Conservation (phyloP, 2,113 vertebrate genomes). For the Anhinga anhinga region DNA sequence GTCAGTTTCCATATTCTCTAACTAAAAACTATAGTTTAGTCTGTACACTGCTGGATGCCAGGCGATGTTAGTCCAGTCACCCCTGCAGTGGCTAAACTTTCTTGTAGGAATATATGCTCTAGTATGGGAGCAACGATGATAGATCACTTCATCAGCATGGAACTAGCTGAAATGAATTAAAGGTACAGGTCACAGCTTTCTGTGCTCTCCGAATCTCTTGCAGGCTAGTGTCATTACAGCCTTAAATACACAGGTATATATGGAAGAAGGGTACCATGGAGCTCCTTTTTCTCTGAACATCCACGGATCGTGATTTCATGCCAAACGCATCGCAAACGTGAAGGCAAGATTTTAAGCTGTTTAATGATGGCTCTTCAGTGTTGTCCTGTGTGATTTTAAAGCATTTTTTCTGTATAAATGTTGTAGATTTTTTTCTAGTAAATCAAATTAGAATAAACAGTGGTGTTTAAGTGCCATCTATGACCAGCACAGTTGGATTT, state of each 20-base stretch:
- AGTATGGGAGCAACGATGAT: conserved; percentile 73
- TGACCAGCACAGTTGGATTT: not conserved
- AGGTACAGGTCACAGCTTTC: conserved; percentile 70
- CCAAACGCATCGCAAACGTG: not conserved
- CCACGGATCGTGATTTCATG: not conserved
- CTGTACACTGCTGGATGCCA: conserved; percentile 69
- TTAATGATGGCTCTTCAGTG: not conserved
- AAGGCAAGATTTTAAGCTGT: not conserved
- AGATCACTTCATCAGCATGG: conserved; percentile 82
- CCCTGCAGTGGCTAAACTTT: conserved; percentile 75
- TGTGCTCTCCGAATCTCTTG: conserved; percentile 69
- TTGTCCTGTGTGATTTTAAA: not conserved
- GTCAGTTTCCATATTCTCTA: conserved; percentile 70
- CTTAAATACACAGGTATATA: not conserved
- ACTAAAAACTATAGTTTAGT: conserved; percentile 80
- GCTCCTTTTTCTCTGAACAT: not conserved
- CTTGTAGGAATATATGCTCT: conserved; percentile 55
- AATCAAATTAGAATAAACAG: not conserved
- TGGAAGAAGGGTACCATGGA: not conserved
- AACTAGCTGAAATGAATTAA: conserved; percentile 75
- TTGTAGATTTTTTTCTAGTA: not conserved
- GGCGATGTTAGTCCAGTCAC: conserved; percentile 59
- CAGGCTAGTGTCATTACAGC: not conserved
- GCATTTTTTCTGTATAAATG: not conserved
- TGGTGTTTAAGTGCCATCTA: not conserved